Percentiles rank a stretch among this genome's conserved stretches.
Evolutionary conservation across 2,888 invertebrate genomes (phyloP).

Genomic region (Sminthurides aquaticus): DNA sequence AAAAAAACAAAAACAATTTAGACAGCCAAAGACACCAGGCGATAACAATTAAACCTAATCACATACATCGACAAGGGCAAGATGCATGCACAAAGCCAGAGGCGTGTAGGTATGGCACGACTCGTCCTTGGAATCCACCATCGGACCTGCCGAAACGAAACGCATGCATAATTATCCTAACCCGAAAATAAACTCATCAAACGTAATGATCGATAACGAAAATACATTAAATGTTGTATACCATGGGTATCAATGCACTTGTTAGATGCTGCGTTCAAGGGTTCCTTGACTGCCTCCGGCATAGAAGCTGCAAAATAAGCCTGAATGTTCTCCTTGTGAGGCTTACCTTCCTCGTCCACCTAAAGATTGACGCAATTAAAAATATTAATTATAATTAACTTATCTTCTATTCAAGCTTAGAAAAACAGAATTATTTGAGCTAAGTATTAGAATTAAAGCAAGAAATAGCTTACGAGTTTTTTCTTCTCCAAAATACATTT

Average conservation of each 20-base stretch:
- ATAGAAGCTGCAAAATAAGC: slow-evolving; percentile 25
- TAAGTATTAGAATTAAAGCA: too few relatives aligned
- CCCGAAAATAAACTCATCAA: not conserved
- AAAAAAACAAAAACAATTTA: too few relatives aligned
- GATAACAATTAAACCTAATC: not conserved
- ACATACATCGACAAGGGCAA: slow-evolving; percentile 27
- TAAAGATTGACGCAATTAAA: slow-evolving; percentile 7
- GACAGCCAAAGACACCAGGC: too few relatives aligned
- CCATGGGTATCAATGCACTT: slow-evolving; percentile 17
- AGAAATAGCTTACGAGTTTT: slow-evolving; percentile 31
- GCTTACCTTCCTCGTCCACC: slow-evolving; percentile 34
- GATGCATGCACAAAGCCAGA: slow-evolving; percentile 31
- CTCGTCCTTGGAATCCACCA: slow-evolving; percentile 29
- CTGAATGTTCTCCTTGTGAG: slow-evolving; percentile 37
- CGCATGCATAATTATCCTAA: too few relatives aligned
- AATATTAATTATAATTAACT: too few relatives aligned
- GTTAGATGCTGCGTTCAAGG: slow-evolving; percentile 15
- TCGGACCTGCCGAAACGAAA: too few relatives aligned
- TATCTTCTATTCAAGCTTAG: too few relatives aligned
- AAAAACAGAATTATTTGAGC: too few relatives aligned
- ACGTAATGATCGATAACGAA: not conserved
- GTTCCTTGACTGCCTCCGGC: slow-evolving; percentile 29
- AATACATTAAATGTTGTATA: slow-evolving; percentile 5
- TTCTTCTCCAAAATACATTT: slow-evolving; percentile 34
- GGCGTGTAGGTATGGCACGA: slow-evolving; percentile 34